These are phyloP conservation scores for Hoplodrina blanda DNA, from an alignment of 2,888 invertebrate species.

Conservation along the genomic window DNA sequence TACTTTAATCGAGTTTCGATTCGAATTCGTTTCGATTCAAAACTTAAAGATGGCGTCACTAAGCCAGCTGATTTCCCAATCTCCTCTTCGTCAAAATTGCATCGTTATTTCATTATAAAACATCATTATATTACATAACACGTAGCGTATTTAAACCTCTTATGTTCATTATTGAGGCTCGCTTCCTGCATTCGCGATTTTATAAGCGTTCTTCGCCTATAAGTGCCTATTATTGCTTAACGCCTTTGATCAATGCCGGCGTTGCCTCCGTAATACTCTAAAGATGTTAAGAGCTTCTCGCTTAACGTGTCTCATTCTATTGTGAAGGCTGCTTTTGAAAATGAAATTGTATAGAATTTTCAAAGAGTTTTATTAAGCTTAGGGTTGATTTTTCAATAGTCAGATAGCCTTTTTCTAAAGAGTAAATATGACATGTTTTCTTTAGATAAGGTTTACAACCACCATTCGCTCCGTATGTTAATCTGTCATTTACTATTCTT, in stretches of 20 bases:
- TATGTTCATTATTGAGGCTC: conserved; percentile 41
- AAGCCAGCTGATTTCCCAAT: not conserved
- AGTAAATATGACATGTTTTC: no score
- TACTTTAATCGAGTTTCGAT: no score
- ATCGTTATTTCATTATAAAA: conserved; percentile 9
- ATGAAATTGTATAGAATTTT: conserved; percentile 8
- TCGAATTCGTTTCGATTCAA: no score
- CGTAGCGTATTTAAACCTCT: conserved; percentile 32
- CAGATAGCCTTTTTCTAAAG: not conserved
- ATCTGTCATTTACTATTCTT: no score
- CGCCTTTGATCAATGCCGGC: conserved; percentile 50
- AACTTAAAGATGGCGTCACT: no score
- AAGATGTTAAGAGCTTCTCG: conserved; percentile 44
- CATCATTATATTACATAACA: not conserved
- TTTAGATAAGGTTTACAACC: no score
- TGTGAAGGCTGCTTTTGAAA: conserved; percentile 9
- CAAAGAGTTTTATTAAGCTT: not conserved
- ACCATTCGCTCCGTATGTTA: no score
- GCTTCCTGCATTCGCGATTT: conserved; percentile 29
- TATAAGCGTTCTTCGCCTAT: conserved; percentile 33
- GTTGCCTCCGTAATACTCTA: conserved; percentile 51
- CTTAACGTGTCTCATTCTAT: conserved; percentile 15
- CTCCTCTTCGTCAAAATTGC: not conserved
- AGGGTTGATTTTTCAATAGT: not conserved
- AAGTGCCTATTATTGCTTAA: conserved; percentile 59